Evolutionary conservation across 2,797 vertebrate genomes (phyloP), one percentile per base, ranked within the genome.

Genomic region (Chaetodon trifasciatus): DNA sequence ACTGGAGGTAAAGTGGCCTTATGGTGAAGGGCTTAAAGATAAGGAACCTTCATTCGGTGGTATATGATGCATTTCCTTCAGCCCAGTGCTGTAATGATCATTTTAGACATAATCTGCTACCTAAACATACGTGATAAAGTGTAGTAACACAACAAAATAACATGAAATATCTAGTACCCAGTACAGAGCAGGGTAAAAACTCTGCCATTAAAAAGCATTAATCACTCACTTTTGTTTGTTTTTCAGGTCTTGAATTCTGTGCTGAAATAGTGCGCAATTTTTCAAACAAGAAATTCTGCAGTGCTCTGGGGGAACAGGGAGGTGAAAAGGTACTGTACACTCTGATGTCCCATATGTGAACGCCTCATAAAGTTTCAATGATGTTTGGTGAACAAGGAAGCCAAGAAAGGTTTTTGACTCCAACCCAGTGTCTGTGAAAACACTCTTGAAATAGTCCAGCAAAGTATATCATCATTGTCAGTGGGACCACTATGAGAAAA

Each of bases 1-100:
- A 50, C 12, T 74, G 13, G 19, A 55, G 80, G 11, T 66, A 23
- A 85, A 58, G 70, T 11, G 42, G 58, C 10, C 58, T 80, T 61
- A 8, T 53, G 42, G 39, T 63, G 21, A 62, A 39, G 39, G 3
- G 53, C 40, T n/a, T 8, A 21, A 44, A 63, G 49, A 13, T 56
- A 35, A 55, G 32, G 40, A 56, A 17, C n/a, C 28, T 6, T 46
- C 10, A 70, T n/a, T 15, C 1, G 23, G 16, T n/a, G n/a, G n/a
- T 15, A 28, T 5, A 21, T 42, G 35, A 68, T 11, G 16, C n/a
- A 73, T 50, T 85, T 57, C n/a, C 28, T 28, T 8, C 1, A 64
- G 9, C 9, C 2, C 6, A 13, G n/a, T 50, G 50, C 46, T 35
- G 42, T 28, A n/a, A 60, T 58, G 39, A 47, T 49, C 0, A 28